Evolutionary conservation across 2,113 vertebrate species (phyloP).

Genomic region (Mixornis gularis): DNA sequence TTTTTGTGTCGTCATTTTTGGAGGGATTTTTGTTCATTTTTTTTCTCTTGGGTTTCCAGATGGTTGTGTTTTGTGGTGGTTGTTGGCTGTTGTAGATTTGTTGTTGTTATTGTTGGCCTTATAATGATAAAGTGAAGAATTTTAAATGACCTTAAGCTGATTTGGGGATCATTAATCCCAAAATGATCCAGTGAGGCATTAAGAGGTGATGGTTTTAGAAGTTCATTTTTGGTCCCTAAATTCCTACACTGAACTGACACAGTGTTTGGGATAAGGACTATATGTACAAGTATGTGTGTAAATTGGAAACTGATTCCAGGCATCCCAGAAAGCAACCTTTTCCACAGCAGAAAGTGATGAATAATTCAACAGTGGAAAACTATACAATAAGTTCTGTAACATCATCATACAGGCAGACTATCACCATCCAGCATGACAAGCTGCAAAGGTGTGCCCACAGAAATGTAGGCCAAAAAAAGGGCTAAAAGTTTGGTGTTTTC

Average conservation of each 20-base stretch:
- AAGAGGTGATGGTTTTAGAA: not conserved
- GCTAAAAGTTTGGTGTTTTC: not conserved
- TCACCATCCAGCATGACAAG: no score
- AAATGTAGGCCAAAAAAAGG: not conserved
- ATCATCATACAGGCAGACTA: not conserved
- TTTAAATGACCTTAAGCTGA: not conserved
- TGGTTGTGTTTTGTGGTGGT: not conserved
- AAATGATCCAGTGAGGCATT: not conserved
- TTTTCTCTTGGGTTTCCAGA: not conserved
- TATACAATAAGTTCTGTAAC: not conserved
- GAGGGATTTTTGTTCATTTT: accelerated
- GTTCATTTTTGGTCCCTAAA: not conserved
- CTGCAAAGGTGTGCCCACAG: not conserved
- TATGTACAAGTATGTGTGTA: not conserved
- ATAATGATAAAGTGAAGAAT: not conserved
- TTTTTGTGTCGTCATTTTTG: not conserved
- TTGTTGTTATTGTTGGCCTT: not conserved
- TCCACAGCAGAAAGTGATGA: not conserved
- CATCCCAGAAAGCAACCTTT: not conserved
- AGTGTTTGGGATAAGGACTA: not conserved
- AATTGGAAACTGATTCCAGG: not conserved
- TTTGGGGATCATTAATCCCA: not conserved
- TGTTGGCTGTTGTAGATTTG: not conserved
- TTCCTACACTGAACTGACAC: not conserved
- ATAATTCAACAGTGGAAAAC: not conserved